Base-by-base conservation (phyloP, 2,888 invertebrate genomes). In the Drosophila anceps region DNA sequence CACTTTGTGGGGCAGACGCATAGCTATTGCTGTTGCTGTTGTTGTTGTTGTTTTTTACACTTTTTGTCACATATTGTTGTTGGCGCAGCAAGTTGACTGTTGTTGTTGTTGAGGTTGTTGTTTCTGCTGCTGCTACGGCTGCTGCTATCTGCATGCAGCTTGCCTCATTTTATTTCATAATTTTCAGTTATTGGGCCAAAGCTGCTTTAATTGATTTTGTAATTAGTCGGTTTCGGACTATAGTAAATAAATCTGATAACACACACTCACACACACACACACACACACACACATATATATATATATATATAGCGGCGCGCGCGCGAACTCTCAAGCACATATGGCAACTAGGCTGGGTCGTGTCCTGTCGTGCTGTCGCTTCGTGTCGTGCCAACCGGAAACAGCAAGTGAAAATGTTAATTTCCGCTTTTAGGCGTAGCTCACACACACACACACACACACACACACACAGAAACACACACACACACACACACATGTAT, bases 401-500 rank as follows among this genome's bases (percentile, higher is more conserved):
- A 88, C 78, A 79, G 81, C 84, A 72, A 80, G 84, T 76, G 83
- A 89, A 91, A 91, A 90, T 84, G 74, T 76, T 81, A 87, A 90
- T 91, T 90, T 90, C 91, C 91, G 90, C 74, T 81, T 82, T 79
- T 73, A 73, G 74, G 77, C 68, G 69, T 73, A 81, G 67, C 24
- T 51, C 59, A 24, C 66, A 61, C 39, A 60, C 57, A 67, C 67
- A 67, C 57, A 57, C 60, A 66, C 46, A 33, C 35, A 61, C 44
- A 44, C 24, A 46, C 31, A 58, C 41, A 48, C 18, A 46, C 44
- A 29, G 60, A 54, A 29, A 65, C 46, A 69, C 54, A 68, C 44
- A 33, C 54, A 68, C 44, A 33, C 43, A 61, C 39, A 44, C 20
- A 46, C 10, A 18, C 20, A 20, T 46, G 7, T 46, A 46, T 27